Conservation (phyloP, 2,113 vertebrate species). For the Rhombomys opimus region DNA sequence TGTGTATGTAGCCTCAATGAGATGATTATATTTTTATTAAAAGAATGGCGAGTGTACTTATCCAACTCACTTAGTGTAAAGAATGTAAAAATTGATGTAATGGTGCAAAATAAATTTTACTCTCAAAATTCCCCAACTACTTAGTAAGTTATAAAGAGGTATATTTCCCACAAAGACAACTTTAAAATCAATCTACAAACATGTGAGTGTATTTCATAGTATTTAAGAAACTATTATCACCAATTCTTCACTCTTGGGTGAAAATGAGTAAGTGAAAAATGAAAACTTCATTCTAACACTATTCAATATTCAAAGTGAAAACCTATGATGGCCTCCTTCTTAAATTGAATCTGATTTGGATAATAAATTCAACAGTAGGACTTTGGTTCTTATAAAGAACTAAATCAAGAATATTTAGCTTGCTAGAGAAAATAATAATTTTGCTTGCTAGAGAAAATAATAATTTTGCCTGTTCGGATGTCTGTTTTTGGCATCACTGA, state of each 20-base stretch:
- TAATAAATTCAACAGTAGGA: background rate
- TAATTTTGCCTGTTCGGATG: background rate
- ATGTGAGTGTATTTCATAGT: background rate
- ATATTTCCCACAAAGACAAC: background rate
- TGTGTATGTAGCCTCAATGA: background rate
- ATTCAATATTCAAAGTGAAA: background rate
- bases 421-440: background rate
- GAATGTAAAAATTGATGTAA: constrained; percentile 22
- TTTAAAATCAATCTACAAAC: constrained; percentile 32
- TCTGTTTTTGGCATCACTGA: background rate
- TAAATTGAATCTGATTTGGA: background rate
- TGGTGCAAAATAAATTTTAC: background rate
- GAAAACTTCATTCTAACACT: background rate
- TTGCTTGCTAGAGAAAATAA: background rate
- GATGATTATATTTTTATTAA: background rate
- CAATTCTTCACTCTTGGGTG: background rate
- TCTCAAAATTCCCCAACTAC: background rate
- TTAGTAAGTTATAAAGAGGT: background rate
- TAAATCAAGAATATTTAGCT: background rate
- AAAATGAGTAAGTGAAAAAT: background rate
- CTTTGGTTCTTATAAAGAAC: background rate
- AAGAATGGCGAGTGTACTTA: background rate
- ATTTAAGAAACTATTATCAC: background rate
- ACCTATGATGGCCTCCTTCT: background rate
- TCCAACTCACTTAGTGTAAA: background rate